Evolutionary conservation across 2,888 invertebrate genomes (phyloP).

Genomic region (Calameuta idolon): DNA sequence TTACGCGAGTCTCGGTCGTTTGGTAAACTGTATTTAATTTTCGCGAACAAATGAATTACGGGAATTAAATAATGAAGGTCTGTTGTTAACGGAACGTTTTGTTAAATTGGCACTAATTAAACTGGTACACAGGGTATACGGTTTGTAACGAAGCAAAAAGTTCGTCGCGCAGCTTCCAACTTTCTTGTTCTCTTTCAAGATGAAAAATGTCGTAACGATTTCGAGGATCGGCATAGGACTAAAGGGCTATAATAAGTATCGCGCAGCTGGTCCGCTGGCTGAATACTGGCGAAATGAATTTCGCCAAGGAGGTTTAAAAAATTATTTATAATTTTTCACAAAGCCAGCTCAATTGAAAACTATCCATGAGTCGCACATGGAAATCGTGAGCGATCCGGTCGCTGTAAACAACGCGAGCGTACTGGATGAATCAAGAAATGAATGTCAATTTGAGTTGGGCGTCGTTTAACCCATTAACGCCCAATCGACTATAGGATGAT

Average conservation of each 20-base stretch:
- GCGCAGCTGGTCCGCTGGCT: neutral
- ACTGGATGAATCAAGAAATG: constrained; percentile 44
- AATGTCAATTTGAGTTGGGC: constrained; percentile 47
- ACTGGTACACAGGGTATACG: neutral
- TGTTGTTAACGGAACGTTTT: neutral
- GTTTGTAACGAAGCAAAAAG: neutral
- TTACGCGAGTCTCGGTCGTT: neutral
- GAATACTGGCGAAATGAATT: neutral
- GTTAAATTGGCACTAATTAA: neutral
- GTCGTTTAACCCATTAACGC: constrained; percentile 21
- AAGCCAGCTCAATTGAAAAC: neutral
- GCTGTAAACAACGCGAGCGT: constrained; percentile 28
- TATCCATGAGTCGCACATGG: neutral
- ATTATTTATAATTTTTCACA: neutral
- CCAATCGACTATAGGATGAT: too few relatives aligned
- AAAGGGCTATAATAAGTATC: neutral
- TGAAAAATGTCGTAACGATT: neutral
- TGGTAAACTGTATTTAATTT: neutral
- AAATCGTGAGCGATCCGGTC: constrained; percentile 15
- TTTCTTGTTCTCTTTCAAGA: neutral
- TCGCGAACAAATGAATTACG: neutral
- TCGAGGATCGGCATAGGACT: neutral
- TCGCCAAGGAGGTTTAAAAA: neutral
- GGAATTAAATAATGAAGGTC: neutral
- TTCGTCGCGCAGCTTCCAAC: neutral